A percentile compares a stretch with the other conserved stretches of the same genome.
These are phyloP conservation scores for Origma solitaria DNA, from an alignment of 2,113 vertebrate genomes.

Conservation along the genomic window DNA sequence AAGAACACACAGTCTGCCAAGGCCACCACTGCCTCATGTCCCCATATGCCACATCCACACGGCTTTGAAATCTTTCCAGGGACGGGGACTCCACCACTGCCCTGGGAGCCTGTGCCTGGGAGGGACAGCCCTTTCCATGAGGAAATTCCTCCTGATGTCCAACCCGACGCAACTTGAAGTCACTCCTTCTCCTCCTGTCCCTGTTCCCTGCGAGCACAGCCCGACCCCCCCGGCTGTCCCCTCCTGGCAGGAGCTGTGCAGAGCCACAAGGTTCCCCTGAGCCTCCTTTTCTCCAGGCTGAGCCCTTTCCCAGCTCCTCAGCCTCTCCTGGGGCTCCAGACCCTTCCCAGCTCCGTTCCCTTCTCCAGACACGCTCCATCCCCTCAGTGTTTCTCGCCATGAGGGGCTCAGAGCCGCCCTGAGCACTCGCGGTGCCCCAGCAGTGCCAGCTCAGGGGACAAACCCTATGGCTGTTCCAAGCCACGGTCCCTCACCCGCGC, in stretches of 20 bases:
- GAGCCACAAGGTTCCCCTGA: neutral
- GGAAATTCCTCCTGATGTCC: neutral
- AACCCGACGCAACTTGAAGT: accelerated
- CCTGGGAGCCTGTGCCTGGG: neutral
- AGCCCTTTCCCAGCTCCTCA: neutral
- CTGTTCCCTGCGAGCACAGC: neutral
- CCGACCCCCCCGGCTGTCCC: neutral
- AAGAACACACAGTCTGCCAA: neutral
- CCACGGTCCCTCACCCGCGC: too few relatives aligned
- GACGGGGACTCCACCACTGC: neutral
- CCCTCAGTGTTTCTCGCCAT: accelerated
- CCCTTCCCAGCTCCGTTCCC: neutral
- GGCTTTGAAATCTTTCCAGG: neutral
- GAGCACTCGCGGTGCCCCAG: neutral
- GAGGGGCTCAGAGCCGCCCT: neutral
- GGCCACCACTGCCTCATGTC: neutral
- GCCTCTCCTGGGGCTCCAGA: neutral
- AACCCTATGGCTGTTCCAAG: accelerated
- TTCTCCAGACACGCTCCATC: accelerated
- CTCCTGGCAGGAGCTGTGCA: neutral
- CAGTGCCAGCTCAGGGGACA: neutral
- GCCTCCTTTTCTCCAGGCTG: neutral
- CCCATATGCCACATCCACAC: neutral
- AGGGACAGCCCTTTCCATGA: neutral
- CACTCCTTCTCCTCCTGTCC: neutral